phyloP scores from a whole-genome alignment of 2,113 vertebrate genomes.

The Rhynchomys soricoides region DNA sequence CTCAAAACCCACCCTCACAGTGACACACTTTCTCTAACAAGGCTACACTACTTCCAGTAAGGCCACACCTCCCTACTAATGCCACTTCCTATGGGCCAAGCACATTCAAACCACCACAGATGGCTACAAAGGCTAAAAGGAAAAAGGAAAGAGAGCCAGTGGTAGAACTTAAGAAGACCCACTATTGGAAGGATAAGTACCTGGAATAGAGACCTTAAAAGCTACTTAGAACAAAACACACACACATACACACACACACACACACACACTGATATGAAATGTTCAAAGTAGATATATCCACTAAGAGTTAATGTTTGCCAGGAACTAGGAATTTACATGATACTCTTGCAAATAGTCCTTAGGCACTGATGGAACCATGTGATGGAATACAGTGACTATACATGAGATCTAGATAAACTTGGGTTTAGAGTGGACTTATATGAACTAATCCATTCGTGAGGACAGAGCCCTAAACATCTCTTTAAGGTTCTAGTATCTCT shows the following conservation, averaged over 20 bases:
- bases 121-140: not conserved
- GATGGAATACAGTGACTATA: not conserved
- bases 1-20: no score
- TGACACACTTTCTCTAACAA: no score
- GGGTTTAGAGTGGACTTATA: not conserved
- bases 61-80: no score
- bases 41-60: no score
- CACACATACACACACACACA: not conserved
- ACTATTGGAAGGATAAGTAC: not conserved
- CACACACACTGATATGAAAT: not conserved
- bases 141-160: not conserved
- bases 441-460: not conserved
- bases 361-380: not conserved
- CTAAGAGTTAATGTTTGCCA: not conserved
- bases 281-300: not conserved
- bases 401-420: not conserved
- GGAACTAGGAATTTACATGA: not conserved
- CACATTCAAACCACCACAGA: not conserved
- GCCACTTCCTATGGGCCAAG: no score
- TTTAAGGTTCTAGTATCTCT: not conserved
- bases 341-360: not conserved
- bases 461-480: not conserved
- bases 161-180: not conserved
- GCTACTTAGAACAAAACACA: not conserved
- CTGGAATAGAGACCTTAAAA: conserved; percentile 6